phyloP scores from a whole-genome alignment of 2,113 vertebrate species.

The Siniperca chuatsi region DNA sequence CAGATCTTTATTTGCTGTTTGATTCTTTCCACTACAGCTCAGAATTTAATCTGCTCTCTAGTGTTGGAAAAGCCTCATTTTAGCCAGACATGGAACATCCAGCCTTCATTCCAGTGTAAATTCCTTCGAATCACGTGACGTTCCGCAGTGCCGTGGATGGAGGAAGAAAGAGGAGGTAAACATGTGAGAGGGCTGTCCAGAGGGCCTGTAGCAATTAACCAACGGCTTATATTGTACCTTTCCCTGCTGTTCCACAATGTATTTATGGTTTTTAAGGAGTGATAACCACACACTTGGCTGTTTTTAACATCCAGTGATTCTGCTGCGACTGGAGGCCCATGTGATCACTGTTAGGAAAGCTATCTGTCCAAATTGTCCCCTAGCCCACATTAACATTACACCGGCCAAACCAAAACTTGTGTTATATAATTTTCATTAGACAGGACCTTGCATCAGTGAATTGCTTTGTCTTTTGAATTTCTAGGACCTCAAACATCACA shows the following conservation, averaged over 20 bases:
- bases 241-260: background rate
- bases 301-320: background rate
- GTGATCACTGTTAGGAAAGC: slow-evolving; percentile 7
- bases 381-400: slow-evolving; percentile 28
- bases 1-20: slow-evolving; percentile 47
- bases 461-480: background rate
- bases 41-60: slow-evolving; percentile 50
- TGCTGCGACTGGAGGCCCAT: background rate
- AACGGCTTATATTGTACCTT: background rate
- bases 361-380: slow-evolving; percentile 18
- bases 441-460: slow-evolving; percentile 17
- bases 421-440: slow-evolving; percentile 22
- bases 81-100: slow-evolving; percentile 66
- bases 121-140: slow-evolving; percentile 62
- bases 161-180: slow-evolving; percentile 42
- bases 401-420: slow-evolving; percentile 37
- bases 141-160: slow-evolving; percentile 3
- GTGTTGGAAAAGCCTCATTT: slow-evolving; percentile 60
- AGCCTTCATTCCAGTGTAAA: slow-evolving; percentile 72
- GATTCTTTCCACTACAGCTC: slow-evolving; percentile 74
- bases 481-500: background rate
- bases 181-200: slow-evolving; percentile 25
- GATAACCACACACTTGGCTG: background rate
- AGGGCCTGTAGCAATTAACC: slow-evolving; percentile 4
- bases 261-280: background rate